Percentiles rank a stretch among this genome's conserved stretches.
These are phyloP conservation scores for Sitophilus oryzae DNA, from an alignment of 1,140 invertebrate genomes.

Conservation along the genomic window DNA sequence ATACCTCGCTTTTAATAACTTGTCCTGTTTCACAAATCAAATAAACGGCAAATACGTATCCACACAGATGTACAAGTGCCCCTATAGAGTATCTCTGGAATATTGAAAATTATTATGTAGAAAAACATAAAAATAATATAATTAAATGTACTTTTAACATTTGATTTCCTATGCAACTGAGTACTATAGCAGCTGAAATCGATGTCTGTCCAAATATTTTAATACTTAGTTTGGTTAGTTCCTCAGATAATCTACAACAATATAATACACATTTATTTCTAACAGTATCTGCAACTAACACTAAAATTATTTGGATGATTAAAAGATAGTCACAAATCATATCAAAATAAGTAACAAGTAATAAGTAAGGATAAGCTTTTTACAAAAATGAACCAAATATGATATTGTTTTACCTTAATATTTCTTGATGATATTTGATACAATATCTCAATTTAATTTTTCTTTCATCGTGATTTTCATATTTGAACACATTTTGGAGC, in stretches of 20 bases:
- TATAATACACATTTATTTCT: too few relatives aligned
- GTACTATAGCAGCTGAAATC: too few relatives aligned
- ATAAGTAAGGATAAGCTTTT: neutral
- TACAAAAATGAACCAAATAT: too few relatives aligned
- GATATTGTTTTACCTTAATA: neutral
- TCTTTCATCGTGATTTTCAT: neutral
- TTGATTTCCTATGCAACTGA: neutral
- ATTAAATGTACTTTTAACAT: slow-evolving; percentile 1
- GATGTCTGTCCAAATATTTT: too few relatives aligned
- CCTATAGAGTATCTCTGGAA: slow-evolving; percentile 9
- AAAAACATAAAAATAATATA: neutral
- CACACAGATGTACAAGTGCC: slow-evolving; percentile 3
- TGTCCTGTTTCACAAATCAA: slow-evolving; percentile 7
- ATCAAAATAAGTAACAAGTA: too few relatives aligned
- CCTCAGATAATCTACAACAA: too few relatives aligned
- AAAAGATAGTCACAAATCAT: slow-evolving; percentile 1
- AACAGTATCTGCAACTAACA: too few relatives aligned
- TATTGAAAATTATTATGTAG: neutral
- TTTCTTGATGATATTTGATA: slow-evolving; percentile 14
- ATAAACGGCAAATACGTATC: slow-evolving; percentile 2
- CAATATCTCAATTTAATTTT: slow-evolving; percentile 6
- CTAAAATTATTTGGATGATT: too few relatives aligned
- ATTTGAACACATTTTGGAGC: slow-evolving; percentile 4
- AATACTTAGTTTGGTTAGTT: too few relatives aligned
- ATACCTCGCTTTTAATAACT: slow-evolving; percentile 2